Conservation (phyloP, 1,140 invertebrate species). For the Frieseomelitta varia region DNA sequence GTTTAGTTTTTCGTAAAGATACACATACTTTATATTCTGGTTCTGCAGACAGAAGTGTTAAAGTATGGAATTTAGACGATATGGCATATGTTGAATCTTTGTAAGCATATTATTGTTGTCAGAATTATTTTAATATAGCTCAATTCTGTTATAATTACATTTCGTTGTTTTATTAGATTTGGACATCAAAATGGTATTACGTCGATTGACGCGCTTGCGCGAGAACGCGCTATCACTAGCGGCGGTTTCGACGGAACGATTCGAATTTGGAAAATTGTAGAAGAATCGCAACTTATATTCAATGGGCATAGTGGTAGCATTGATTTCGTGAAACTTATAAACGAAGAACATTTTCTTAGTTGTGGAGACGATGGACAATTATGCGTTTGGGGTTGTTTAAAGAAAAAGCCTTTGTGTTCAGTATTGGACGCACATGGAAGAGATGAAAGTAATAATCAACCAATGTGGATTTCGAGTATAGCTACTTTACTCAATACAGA, state of each 20-base stretch:
- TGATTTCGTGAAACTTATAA: constrained; percentile 94
- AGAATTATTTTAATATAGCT: not conserved
- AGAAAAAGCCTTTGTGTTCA: constrained; percentile 94
- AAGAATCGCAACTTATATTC: constrained; percentile 97
- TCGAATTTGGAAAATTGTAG: constrained; percentile 97
- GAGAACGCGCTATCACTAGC: constrained; percentile 93
- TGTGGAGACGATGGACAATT: constrained; percentile 94
- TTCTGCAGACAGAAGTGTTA: constrained; percentile 92
- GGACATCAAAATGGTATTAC: constrained; percentile 95
- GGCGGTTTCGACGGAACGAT: constrained; percentile 94
- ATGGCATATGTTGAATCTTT: constrained; percentile 98
- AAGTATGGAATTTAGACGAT: constrained; percentile 97
- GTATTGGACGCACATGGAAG: constrained; percentile 89
- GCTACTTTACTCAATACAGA: constrained; percentile 93
- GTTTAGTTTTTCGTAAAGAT: constrained; percentile 92
- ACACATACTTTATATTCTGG: constrained; percentile 95
- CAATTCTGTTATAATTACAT: not conserved
- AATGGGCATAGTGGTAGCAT: constrained; percentile 91
- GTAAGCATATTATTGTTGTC: constrained; percentile 78
- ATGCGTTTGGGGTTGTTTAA: constrained; percentile 92
- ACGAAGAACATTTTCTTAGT: constrained; percentile 95
- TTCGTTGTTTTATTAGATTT: constrained; percentile 83
- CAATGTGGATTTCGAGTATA: constrained; percentile 94
- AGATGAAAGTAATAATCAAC: constrained; percentile 84
- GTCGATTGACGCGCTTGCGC: constrained; percentile 92